Base-by-base conservation (phyloP, 2,888 invertebrate species). In the Drosophila leonis region DNA sequence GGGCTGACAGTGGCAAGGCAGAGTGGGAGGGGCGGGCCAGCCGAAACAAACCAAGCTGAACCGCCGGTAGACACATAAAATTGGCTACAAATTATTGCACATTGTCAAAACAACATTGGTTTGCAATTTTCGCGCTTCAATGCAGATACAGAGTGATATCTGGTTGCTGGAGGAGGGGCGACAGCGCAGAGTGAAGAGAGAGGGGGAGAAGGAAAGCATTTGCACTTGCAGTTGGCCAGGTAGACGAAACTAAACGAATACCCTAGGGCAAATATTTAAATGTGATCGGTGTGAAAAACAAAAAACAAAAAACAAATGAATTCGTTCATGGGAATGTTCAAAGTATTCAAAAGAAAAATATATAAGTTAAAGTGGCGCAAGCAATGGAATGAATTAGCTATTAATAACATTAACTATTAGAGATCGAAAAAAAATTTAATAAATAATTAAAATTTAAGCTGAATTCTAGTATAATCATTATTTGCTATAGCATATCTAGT, bases 51-150 rank as follows among this genome's bases (percentile, higher is more conserved):
- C 88, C 73, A 68, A 86, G 78, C 82, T 63, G 87, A 87, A 87
- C 82, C 79, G 71, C 70, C 88, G 80, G 83, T 88, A 83, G 83
- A 83, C 89, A 89, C 84, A 89, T 85, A 83, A 85, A 83, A 89
- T 89, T 82, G 87, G 71, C 81, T 83, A 74, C 88, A 90, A 89
- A 90, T 90, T 91, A 91, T 91, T 90, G 89, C 90, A 91, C 92
- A 91, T 90, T 91, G 92, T 91, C 91, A 91, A 89, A 90, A 89
- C 87, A 91, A 91, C 92, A 91, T 90, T 91, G 90, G 89, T 91
- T 91, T 91, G 92, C 92, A 91, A 91, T 91, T 91, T 91, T 86
- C 90, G 86, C 91, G 90, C 88, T 90, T 90, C 90, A 87, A 87
- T 85, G 83, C 82, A 87, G 90, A 84, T 83, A 75, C 78, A 80